A percentile compares a stretch with the other conserved stretches of the same genome.
Evolutionary conservation across 2,113 vertebrate species (phyloP).

Genomic region (Catharus fuscescens): DNA sequence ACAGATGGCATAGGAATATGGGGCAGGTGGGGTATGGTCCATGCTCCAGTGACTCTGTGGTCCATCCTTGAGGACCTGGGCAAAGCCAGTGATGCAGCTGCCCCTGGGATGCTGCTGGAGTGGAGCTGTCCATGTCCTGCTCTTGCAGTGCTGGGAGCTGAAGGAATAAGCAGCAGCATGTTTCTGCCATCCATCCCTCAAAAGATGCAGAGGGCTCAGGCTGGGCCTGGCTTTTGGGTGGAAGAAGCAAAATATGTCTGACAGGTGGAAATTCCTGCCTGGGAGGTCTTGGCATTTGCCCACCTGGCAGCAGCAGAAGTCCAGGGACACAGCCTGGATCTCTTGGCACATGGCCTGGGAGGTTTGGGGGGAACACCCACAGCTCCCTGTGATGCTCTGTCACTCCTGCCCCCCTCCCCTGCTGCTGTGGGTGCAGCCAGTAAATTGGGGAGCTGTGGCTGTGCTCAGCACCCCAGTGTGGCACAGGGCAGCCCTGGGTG

Average conservation of each 20-base stretch:
- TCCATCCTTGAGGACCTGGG: background rate
- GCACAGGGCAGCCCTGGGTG: background rate
- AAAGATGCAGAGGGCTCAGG: background rate
- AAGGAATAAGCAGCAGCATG: background rate
- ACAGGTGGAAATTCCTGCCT: background rate
- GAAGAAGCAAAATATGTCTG: background rate
- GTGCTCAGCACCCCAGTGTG: background rate
- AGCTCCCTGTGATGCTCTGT: background rate
- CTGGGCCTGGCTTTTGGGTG: background rate
- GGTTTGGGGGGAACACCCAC: rapidly evolving
- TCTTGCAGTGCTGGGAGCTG: background rate
- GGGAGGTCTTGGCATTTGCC: background rate
- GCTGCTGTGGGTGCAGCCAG: rapidly evolving
- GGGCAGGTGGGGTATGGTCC: background rate
- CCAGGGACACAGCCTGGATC: background rate
- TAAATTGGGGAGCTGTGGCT: background rate
- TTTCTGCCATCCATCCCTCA: background rate
- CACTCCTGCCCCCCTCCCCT: background rate
- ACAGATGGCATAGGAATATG: background rate
- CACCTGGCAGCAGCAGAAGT: background rate
- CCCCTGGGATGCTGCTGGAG: background rate
- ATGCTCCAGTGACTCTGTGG: background rate
- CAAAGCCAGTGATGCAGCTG: background rate
- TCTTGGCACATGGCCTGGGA: background rate
- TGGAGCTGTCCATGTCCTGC: rapidly evolving